Evolutionary conservation across 2,888 invertebrate species (phyloP).

Genomic region (Xanthostigma xanthostigma): DNA sequence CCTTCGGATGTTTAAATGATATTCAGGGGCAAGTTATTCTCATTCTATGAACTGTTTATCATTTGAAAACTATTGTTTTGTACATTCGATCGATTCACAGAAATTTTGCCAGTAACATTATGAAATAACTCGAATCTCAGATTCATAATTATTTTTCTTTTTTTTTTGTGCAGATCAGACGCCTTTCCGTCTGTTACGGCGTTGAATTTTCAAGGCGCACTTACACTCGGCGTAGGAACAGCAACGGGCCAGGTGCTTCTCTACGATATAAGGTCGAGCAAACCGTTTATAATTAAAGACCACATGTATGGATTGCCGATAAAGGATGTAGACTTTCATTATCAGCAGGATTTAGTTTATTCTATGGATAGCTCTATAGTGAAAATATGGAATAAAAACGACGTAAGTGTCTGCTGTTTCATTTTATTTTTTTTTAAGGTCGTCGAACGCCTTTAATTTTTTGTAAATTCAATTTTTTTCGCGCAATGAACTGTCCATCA

Average conservation of each 20-base stretch:
- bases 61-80: conserved; percentile 2
- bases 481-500: too few relatives aligned
- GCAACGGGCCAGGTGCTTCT: conserved; percentile 85
- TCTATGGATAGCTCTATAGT: conserved; percentile 79
- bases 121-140: neutral
- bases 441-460: too few relatives aligned
- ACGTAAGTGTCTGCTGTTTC: conserved; percentile 34
- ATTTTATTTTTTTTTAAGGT: too few relatives aligned
- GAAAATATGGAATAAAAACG: conserved; percentile 82
- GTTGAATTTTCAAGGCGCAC: conserved; percentile 57
- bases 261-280: conserved; percentile 86
- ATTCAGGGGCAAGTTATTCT: conserved; percentile 34
- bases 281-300: conserved; percentile 81
- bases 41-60: conserved; percentile 4
- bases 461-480: too few relatives aligned
- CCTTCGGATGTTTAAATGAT: conserved; percentile 41
- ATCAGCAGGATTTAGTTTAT: conserved; percentile 62
- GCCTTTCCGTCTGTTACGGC: conserved; percentile 62
- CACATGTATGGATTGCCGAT: conserved; percentile 91
- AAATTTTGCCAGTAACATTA: too few relatives aligned
- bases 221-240: conserved; percentile 81
- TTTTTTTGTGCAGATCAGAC: conserved; percentile 33
- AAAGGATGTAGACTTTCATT: conserved; percentile 73
- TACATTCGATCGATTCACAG: neutral
- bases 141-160: neutral